Evolutionary conservation across 2,888 invertebrate species (phyloP).

Genomic region (Orchesella flavescens): DNA sequence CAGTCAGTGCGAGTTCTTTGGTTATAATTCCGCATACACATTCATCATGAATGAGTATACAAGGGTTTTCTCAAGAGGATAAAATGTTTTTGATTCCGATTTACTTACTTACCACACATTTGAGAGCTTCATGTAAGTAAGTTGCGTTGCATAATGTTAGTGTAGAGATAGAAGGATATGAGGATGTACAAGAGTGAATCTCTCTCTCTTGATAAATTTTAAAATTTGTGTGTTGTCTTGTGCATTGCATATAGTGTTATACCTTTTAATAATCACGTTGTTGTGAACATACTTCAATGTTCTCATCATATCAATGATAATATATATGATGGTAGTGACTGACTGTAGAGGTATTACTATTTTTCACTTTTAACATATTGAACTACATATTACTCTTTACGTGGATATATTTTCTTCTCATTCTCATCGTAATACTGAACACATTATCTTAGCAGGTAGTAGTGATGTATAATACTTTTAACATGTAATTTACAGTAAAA

Average conservation of each 20-base stretch:
- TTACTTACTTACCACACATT: neutral
- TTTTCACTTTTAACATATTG: conserved; percentile 29
- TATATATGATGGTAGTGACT: too few species aligned
- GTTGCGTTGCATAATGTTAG: neutral
- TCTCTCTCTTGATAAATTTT: conserved; percentile 6
- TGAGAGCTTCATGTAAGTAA: neutral
- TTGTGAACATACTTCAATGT: conserved; percentile 16
- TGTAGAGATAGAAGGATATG: neutral
- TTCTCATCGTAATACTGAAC: too few species aligned
- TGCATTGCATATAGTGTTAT: neutral
- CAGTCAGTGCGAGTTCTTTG: too few species aligned
- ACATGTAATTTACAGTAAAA: neutral
- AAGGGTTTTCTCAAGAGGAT: neutral
- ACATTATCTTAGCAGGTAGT: too few species aligned
- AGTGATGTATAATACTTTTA: too few species aligned
- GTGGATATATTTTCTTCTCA: too few species aligned
- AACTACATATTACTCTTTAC: neutral
- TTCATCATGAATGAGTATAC: neutral
- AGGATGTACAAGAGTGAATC: neutral
- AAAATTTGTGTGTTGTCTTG: neutral
- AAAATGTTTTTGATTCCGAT: neutral
- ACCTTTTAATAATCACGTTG: conserved; percentile 23
- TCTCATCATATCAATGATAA: conserved; percentile 3
- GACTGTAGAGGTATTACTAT: conserved; percentile 6
- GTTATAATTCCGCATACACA: too few species aligned